Base-by-base conservation (phyloP, 2,797 vertebrate genomes). In the Semotilus atromaculatus region DNA sequence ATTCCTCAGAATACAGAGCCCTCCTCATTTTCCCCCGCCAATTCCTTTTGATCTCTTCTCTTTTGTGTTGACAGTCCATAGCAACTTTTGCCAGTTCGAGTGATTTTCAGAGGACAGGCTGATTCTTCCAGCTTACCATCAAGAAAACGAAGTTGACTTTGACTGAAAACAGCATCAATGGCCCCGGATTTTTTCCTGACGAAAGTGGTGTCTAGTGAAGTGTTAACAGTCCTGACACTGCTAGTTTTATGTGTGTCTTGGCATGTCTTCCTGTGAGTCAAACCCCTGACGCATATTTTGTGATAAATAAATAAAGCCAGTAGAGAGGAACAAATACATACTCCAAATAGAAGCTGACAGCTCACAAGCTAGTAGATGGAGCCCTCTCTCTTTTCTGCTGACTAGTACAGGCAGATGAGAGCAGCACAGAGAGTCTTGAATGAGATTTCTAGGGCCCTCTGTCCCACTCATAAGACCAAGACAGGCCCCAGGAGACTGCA, bases 221-320 rank as follows among this genome's bases (percentile, higher is more conserved):
- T 92, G 91, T 90, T 93, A 92, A 93, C 91, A 88, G 90, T 86
- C 88, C 90, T 93, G 92, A 92, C 93, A 91, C 90, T 66, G 72
- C 87, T 86, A 83, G 82, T 90, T 91, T 90, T 85, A 88, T 84
- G 78, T 89, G 88, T 82, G 86, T 91, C 89, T 89, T 88, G 86
- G 88, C 89, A 90, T 89, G 88, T 89, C 90, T 93, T 86, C 86
- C 80, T 88, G 85, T 72, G 51, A 91, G 90, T 92, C 90, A 88
- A 92, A 89, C 87, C 77, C 86, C 83, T 72, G 76, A 90, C 70
- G 77, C 85, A 91, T 88, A 88, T 91, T 92, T 92, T 87, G 87
- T 89, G 88, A 91, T 93, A 91, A 94, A 95, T 94, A 95, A 94
- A 92, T 94, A 92, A 95, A 91, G 90, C 83, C 87, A 79, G 13